These are phyloP conservation scores for Electrona antarctica DNA, from an alignment of 2,113 vertebrate species.

Conservation along the genomic window DNA sequence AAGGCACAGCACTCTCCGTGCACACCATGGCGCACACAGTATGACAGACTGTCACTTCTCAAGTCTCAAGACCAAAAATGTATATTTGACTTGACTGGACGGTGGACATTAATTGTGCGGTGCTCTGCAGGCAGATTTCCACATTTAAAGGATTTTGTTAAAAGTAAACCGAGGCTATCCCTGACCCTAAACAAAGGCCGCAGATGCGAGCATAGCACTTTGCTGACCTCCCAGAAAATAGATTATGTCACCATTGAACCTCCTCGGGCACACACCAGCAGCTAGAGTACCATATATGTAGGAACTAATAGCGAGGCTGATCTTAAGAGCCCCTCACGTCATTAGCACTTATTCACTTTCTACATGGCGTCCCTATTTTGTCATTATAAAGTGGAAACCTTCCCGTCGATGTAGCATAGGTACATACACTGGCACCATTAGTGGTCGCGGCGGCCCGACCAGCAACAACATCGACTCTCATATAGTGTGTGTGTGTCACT, in stretches of 20 bases:
- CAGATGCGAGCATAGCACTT: constrained; percentile 7
- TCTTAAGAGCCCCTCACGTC: neutral
- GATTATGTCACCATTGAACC: neutral
- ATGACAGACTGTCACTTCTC: constrained; percentile 25
- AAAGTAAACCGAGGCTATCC: neutral
- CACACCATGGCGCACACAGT: constrained; percentile 23
- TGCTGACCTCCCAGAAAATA: neutral
- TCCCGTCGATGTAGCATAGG: too few species aligned
- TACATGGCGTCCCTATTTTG: too few species aligned
- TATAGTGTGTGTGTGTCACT: too few species aligned
- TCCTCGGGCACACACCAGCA: neutral
- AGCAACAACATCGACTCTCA: too few species aligned
- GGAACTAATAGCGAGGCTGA: neutral
- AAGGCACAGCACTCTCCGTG: constrained; percentile 26
- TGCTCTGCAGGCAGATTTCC: constrained; percentile 26
- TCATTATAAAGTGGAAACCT: too few species aligned
- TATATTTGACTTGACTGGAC: constrained; percentile 31
- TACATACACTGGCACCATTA: too few species aligned
- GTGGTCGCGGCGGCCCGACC: too few species aligned
- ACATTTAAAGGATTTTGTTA: constrained; percentile 1
- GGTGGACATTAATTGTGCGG: constrained; percentile 18
- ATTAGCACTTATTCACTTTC: neutral
- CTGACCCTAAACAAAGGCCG: neutral
- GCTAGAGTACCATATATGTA: too few species aligned
- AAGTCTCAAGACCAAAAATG: constrained; percentile 19